Base-by-base conservation (phyloP, 2,888 invertebrate species). In the Heliconius cydno region DNA sequence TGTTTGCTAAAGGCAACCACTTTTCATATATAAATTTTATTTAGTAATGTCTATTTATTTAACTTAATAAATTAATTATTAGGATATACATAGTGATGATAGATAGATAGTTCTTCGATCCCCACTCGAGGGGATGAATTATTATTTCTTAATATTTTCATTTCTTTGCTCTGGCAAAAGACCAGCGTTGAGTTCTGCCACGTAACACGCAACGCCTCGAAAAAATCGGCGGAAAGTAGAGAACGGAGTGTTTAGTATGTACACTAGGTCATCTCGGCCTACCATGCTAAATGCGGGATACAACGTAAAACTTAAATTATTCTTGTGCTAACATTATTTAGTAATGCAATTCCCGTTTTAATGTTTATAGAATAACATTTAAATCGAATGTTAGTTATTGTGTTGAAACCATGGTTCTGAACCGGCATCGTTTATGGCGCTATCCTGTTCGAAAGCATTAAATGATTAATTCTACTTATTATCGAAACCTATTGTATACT, bases 401-500 rank as follows among this genome's bases (percentile, higher is more conserved):
- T 63, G 75, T 38, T 46, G 41, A 80, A 82, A 66, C 80, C 80
- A 81, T 81, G 76, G 73, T 60, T 65, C 78, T 67, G 66, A 75
- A 41, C 77, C 78, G 78, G 81, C 79, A 79, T 75, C 70, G 72
- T 79, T 73, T 66, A 65, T 79, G 73, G 75, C 15, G 78, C 74
- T 74, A 82, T 82, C 83, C 82, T 82, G 82, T 82, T 80, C 66
- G 78, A 82, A 82, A 80, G 81, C 78, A 66, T 52, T 65, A 30
- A 68, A 78, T 82, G 81, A 83, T 80, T 82, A 81, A 82, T 41
- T 41, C 41, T 41, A 41, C 3, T n/a, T 25, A 30, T 70, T 70
- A 68, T 68, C 38, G 25, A 41, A 13, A 57, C 46, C 75, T 34
- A 78, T 82, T 81, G 77, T 81, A 34, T 70, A 66, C 67, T 63